phyloP scores from a whole-genome alignment of 2,888 invertebrate genomes.

The Acrobasis suavella region DNA sequence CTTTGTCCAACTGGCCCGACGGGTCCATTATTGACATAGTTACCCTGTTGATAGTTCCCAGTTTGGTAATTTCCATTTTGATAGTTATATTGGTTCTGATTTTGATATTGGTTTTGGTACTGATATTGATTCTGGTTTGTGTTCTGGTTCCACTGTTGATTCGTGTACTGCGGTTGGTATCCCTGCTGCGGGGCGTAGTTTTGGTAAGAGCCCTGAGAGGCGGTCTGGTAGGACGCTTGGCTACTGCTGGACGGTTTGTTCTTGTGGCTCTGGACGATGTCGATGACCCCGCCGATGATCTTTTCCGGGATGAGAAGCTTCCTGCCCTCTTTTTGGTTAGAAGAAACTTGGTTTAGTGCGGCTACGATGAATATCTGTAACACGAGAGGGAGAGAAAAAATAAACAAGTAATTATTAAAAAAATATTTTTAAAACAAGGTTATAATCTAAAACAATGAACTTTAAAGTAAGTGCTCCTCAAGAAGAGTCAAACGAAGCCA shows the following conservation, averaged over 20 bases:
- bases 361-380: conserved; percentile 47
- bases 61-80: conserved; percentile 43
- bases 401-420: too few species aligned
- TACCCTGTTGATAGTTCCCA: conserved; percentile 29
- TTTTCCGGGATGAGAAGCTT: conserved; percentile 69
- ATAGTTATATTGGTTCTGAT: conserved; percentile 33
- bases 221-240: conserved; percentile 28
- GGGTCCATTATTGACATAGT: conserved; percentile 31
- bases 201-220: too few species aligned
- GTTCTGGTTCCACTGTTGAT: conserved; percentile 35
- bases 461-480: too few species aligned
- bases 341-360: conserved; percentile 31
- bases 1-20: conserved; percentile 10
- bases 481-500: too few species aligned
- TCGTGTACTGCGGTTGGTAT: conserved; percentile 38
- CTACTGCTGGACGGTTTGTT: conserved; percentile 52
- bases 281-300: conserved; percentile 73
- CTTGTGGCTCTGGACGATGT: conserved; percentile 70
- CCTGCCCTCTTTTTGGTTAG: conserved; percentile 44
- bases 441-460: too few species aligned
- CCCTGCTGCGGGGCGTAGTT: conserved; percentile 25
- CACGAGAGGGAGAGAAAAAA: conserved; percentile 1
- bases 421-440: too few species aligned
- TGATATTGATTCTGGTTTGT: background rate
- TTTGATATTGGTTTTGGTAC: conserved; percentile 44